Base-by-base conservation (phyloP, 2,888 invertebrate species). In the Pristionchus exspectatus region DNA sequence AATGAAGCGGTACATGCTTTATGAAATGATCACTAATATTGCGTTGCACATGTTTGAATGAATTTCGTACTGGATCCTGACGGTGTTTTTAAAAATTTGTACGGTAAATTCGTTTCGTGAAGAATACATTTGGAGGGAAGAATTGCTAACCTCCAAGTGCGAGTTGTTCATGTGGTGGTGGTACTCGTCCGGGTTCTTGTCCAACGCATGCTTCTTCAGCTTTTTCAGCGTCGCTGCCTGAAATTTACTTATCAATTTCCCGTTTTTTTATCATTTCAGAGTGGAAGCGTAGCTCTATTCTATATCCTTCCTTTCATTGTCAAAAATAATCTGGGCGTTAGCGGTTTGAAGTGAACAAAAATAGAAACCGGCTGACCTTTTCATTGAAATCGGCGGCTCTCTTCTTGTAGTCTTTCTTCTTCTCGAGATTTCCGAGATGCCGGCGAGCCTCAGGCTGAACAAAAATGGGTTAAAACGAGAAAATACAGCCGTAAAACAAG, bases 111-210 rank as follows among this genome's bases (percentile, higher is more conserved):
- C 10, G 44, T 59, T 54, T 2, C 24, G 50, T 9, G 14, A 72
- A 72, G 24, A 18, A 59, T 59, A 59, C 21, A 59, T 24, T 59
- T 24, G 7, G 21, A 59, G 18, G 18, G 59, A 59, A 59, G 59
- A 59, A 59, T 0, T 50, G 44, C 27, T 89, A 91, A 96, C 96
- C 91, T 96, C 95, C 0, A 97, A 95, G 95, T 97, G 97, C 0
- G 98, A 97, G 95, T 97, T 98, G 90, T 98, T 97, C 98, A 99
- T 99, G 95, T 98, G 98, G 96, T 97, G 98, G 95, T 98, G 97
- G 96, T 98, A 99, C 95, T 99, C 99, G 97, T 99, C 98, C 0
- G 98, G 98, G 96, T 99, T 99, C 95, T 97, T 97, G 95, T 98
- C 97, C 38, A 98, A 96, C 0, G 98, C 98, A 90, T 97, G 96